These are phyloP conservation scores for Drosophila burlai DNA, from an alignment of 1,140 invertebrate genomes.

Conservation along the genomic window DNA sequence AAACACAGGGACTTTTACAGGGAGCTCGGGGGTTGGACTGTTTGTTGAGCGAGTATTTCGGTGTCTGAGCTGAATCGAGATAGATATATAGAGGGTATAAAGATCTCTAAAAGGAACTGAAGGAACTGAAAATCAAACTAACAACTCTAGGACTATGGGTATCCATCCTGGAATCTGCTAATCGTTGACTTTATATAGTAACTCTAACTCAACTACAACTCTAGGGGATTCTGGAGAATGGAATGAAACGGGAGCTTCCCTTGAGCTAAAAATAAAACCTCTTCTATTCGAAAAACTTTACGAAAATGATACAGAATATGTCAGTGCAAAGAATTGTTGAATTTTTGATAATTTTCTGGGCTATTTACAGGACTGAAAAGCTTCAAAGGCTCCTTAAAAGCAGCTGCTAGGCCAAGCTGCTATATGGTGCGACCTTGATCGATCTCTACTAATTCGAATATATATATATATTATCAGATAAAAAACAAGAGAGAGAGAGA, in stretches of 20 bases:
- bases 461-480: slow-evolving; percentile 3
- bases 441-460: slow-evolving; percentile 27
- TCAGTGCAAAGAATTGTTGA: slow-evolving; percentile 56
- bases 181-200: slow-evolving; percentile 1
- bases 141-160: slow-evolving; percentile 16
- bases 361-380: slow-evolving; percentile 46
- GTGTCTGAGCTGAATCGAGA: slow-evolving; percentile 42
- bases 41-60: slow-evolving; percentile 47
- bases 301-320: slow-evolving; percentile 2
- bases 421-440: slow-evolving; percentile 29
- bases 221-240: slow-evolving; percentile 21
- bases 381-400: slow-evolving; percentile 33
- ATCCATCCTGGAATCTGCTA: slow-evolving; percentile 2
- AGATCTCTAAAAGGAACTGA: slow-evolving; percentile 1
- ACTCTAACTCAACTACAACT: slow-evolving; percentile 5
- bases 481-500: slow-evolving; percentile 16
- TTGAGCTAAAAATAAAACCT: slow-evolving; percentile 14
- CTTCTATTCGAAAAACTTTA: slow-evolving; percentile 1
- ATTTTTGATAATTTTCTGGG: slow-evolving; percentile 19
- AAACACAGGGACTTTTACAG: slow-evolving; percentile 29
- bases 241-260: slow-evolving; percentile 32
- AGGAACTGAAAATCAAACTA: slow-evolving; percentile 21
- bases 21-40: slow-evolving; percentile 51
- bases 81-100: slow-evolving; percentile 4
- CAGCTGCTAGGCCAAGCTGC: slow-evolving; percentile 47